Conservation (phyloP, 2,888 invertebrate species). For the Lithodes maja region DNA sequence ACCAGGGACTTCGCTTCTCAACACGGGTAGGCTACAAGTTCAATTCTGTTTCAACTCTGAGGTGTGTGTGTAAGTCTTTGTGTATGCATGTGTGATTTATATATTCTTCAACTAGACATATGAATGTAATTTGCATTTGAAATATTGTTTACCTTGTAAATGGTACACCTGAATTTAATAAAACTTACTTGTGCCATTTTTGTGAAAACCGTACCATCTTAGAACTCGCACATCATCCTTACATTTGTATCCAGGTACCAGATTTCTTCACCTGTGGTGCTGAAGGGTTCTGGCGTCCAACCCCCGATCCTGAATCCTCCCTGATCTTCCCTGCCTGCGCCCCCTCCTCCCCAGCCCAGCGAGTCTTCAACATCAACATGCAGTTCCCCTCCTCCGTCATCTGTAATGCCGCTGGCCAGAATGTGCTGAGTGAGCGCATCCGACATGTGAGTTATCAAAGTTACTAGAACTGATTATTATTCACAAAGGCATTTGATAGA, state of each 20-base stretch:
- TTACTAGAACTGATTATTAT: too few relatives aligned
- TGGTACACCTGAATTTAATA: too few relatives aligned
- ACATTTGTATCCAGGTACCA: slow-evolving; percentile 81
- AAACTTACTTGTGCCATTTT: too few relatives aligned
- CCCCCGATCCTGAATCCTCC: slow-evolving; percentile 77
- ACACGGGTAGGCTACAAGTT: slow-evolving; percentile 43
- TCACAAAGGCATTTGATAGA: too few relatives aligned
- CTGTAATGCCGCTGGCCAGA: slow-evolving; percentile 96
- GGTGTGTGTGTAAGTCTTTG: too few relatives aligned
- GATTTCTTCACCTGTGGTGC: slow-evolving; percentile 98
- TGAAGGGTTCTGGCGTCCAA: slow-evolving; percentile 98
- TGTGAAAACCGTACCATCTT: too few relatives aligned
- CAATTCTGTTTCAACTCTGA: too few relatives aligned
- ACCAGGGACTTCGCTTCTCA: slow-evolving; percentile 89
- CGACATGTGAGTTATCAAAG: slow-evolving; percentile 74
- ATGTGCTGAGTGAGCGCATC: slow-evolving; percentile 91
- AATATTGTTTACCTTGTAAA: too few relatives aligned
- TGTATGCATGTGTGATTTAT: too few relatives aligned
- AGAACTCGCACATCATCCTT: too few relatives aligned
- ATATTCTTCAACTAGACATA: too few relatives aligned
- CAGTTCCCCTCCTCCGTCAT: slow-evolving; percentile 97
- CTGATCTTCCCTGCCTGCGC: slow-evolving; percentile 73
- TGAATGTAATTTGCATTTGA: too few relatives aligned
- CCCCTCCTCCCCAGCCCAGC: slow-evolving; percentile 93
- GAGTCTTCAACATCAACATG: slow-evolving; percentile 94